Base-by-base conservation (phyloP, 2,113 vertebrate species). In the Pelodiscus sinensis region DNA sequence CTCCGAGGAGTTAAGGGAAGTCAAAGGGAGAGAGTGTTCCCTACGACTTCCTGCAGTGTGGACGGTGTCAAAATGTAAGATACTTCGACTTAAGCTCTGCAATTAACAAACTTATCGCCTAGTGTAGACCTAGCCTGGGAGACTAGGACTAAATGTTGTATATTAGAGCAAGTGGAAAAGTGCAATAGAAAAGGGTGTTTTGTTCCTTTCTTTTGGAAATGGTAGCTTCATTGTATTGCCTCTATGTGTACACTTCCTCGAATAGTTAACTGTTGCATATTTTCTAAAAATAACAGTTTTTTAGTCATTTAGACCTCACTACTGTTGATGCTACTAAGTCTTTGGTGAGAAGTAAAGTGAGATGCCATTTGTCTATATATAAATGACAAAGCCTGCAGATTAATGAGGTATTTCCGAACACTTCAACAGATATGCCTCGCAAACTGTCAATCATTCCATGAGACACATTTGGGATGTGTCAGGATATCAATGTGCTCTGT, bases 181-280 rank as follows among this genome's bases (percentile, higher is more conserved):
- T 80, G 78, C 90, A 87, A 86, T 35, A 79, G 75, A 90, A 82
- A 60, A 0, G 0, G 90, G 25, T 52, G 22, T 78, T 94, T 83
- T 90, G 93, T 82, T 93, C 79, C 19, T 35, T 18, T 71, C 68
- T 60, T 85, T 84, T 86, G 68, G 85, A 81, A 92, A 84, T 73
- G 50, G 21, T 31, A 50, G 31, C 90, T 93, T 96, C 0, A 0
- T 86, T 88, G 84, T 90, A 85, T 44, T 82, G 84, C 56, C 29
- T 1, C 1, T 16, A 15, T 87, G 82, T 65, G 44, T 93, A 55
- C 54, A 78, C 27, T 85, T 91, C 86, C 54, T 85, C 52, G 0
- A 0, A 73, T 90, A 71, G 50, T 57, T 35, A 80, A 90, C 56
- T 50, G 35, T 52, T 87, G 89, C 15, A 79, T 89, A 5, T 89